Evolutionary conservation across 2,888 invertebrate species (phyloP).

Genomic region (Lithosia quadra): DNA sequence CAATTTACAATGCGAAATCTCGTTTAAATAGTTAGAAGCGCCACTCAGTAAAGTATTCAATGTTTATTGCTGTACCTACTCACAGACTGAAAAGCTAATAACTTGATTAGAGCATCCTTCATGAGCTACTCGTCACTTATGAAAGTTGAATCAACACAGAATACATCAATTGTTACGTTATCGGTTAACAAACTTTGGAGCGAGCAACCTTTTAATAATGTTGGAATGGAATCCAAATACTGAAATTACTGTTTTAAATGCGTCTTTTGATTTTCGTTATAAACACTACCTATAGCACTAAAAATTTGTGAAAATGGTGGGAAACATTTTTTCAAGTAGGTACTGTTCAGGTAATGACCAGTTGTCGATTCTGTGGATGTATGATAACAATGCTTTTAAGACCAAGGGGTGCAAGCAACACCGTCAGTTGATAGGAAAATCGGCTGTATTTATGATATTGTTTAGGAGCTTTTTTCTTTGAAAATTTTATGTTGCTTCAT

Average conservation of each 20-base stretch:
- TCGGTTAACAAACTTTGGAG: background rate
- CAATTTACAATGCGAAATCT: conserved; percentile 2
- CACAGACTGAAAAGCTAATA: conserved; percentile 35
- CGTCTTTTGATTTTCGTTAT: too few relatives aligned
- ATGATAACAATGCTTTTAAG: too few relatives aligned
- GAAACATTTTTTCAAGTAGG: too few relatives aligned
- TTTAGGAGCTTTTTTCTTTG: background rate
- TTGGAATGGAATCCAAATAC: background rate
- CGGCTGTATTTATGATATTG: background rate
- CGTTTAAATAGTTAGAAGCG: conserved; percentile 22
- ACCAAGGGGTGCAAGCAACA: too few relatives aligned
- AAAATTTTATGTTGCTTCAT: background rate
- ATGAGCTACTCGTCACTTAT: conserved; percentile 39
- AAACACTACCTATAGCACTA: too few relatives aligned
- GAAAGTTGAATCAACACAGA: conserved; percentile 42
- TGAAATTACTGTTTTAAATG: background rate
- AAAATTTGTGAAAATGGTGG: too few relatives aligned
- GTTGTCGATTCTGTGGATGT: too few relatives aligned
- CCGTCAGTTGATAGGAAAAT: too few relatives aligned
- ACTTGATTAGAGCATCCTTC: conserved; percentile 45
- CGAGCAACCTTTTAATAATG: background rate
- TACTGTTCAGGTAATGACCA: too few relatives aligned
- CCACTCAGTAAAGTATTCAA: conserved; percentile 32
- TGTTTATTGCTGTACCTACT: conserved; percentile 43
- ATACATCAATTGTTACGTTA: conserved; percentile 6